Conservation (phyloP, 2,888 invertebrate species). For the Drosophila fungiperda region DNA sequence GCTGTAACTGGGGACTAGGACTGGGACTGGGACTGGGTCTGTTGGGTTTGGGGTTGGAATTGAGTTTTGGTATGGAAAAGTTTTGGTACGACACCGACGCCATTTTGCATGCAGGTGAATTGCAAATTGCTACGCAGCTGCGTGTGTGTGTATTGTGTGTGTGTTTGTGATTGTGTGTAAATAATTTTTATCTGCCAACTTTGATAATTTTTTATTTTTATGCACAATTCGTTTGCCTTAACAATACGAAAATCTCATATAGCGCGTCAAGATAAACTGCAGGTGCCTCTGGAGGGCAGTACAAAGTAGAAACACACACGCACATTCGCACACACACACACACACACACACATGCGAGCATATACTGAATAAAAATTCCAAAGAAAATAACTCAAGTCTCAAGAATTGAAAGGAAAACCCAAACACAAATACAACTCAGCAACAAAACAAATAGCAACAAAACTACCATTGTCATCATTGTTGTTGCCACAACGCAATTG, state of each 20-base stretch:
- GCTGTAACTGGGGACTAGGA: constrained; percentile 18
- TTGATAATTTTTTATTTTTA: constrained; percentile 81
- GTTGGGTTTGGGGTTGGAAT: constrained; percentile 30
- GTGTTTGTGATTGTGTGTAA: constrained; percentile 2
- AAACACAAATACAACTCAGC: constrained; percentile 8
- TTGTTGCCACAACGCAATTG: constrained; percentile 60
- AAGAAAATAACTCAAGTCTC: constrained; percentile 36
- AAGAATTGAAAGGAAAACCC: constrained; percentile 15
- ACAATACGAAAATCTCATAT: constrained; percentile 52
- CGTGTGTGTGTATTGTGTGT: constrained; percentile 49
- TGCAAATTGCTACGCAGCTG: constrained; percentile 49
- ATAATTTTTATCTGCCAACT: constrained; percentile 81
- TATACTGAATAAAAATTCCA: constrained; percentile 61
- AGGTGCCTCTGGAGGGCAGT: constrained; percentile 14
- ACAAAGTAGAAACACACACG: constrained; percentile 5
- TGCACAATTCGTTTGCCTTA: constrained; percentile 71
- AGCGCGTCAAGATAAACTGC: constrained; percentile 67
- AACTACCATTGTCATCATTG: constrained; percentile 61
- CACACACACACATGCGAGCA: constrained; percentile 4
- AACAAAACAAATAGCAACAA: constrained; percentile 50
- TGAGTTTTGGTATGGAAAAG: constrained; percentile 63
- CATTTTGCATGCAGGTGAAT: constrained; percentile 78
- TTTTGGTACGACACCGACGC: constrained; percentile 33
- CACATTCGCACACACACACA: constrained; percentile 6
- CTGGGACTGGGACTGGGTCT: too few relatives aligned